Base-by-base conservation (phyloP, 2,888 invertebrate species). In the Rhamnusium bicolor region DNA sequence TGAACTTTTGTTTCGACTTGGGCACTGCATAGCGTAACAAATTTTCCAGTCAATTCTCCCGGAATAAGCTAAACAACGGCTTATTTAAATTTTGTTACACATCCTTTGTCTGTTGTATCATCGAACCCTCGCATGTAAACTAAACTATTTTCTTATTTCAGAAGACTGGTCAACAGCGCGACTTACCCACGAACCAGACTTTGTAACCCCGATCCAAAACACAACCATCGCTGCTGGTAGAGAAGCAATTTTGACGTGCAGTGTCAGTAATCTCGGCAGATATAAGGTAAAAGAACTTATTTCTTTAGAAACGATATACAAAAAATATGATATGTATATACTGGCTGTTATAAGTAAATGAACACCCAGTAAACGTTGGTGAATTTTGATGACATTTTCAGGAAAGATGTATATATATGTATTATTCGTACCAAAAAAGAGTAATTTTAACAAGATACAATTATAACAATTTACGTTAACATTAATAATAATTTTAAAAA, bases 201-300 rank as follows among this genome's bases (percentile, higher is more conserved):
- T 92, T 80, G 90, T 91, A 73, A 87, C 89, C 12, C 91, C 92
- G 0, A 92, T 93, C 58, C 90, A 91, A 40, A 93, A 93, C 84
- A 89, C 91, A 80, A 92, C 92, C 0, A 91, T 92, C 78, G 91
- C 91, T 58, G 89, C 92, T 1, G 92, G 92, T n/a, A 86, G 92
- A 72, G 92, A 93, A 81, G 92, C 92, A 0, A 89, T 90, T 0
- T 85, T 93, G 0, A 91, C 92, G n/a, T 93, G 93, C 80, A 90
- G 91, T 40, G 92, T 93, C 58, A 90, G 89, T 47, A 91, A 92
- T 80, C 87, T 92, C 47, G 92, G 91, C 29, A 91, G 91, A 86
- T 92, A 92, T 82, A 92, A 92, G 90, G 92, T 92, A 86, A 90
- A 89, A 60, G 24, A 12, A 53, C 21, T 53, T 32, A 56, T 18